Base-by-base conservation (phyloP, 2,888 invertebrate genomes). In the Galeopsomyia nigrocyanea region DNA sequence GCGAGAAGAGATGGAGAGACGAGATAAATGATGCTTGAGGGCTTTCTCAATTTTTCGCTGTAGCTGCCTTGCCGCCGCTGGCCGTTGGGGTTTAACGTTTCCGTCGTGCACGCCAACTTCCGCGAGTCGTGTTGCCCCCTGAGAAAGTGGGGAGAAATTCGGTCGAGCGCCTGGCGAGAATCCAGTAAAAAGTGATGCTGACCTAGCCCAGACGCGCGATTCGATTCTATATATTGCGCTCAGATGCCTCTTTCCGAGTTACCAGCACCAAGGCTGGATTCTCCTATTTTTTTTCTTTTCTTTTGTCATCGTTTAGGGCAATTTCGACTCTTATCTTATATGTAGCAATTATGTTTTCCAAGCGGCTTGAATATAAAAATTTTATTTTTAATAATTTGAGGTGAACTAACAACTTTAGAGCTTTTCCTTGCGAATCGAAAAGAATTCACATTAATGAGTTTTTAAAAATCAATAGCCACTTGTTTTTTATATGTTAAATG, bases 51-150 rank as follows among this genome's bases (percentile, higher is more conserved):
- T 73, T 73, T 73, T 55, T 73, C 53, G 62, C 46, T 63, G 71
- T 63, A 63, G 57, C 62, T 58, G 64, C 58, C 47, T 26, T 26
- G 46, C 46, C 19, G 58, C 51, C n/a, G 49, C 26, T 26, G 5
- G 26, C 39, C 39, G 39, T 39, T 10, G 46, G 10, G 75, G 78
- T 79, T 77, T 80, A 78, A 75, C 75, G 76, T 80, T 81, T 80
- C 79, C 74, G 49, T 75, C 67, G 66, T 63, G 72, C 39, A 39
- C 74, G 73, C 62, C 71, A 64, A 78, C 75, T 78, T 79, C 80
- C 79, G 79, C 80, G 74, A 78, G 71, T 80, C 77, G 69, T 71
- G 78, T 80, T 81, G 77, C 74, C 67, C 77, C 13, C 21, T 49
- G 21, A 51, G 50, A 3, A 39, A 17, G 53, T 17, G 58, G 60